These are phyloP conservation scores for Nothura maculosa DNA, from an alignment of 2,797 vertebrate species.

Conservation along the genomic window DNA sequence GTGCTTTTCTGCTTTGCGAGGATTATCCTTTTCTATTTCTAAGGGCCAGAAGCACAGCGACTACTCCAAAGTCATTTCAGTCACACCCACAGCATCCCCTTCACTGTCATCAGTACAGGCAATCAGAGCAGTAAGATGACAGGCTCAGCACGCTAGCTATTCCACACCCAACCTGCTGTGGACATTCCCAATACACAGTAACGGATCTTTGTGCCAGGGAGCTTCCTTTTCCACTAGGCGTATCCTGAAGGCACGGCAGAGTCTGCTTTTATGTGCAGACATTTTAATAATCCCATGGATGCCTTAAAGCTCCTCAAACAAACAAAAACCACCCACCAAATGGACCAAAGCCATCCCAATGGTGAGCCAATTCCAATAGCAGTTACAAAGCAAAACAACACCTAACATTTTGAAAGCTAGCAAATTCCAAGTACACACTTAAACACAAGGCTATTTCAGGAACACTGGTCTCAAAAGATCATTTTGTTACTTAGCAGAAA, in stretches of 20 bases:
- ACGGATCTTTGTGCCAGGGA: neutral
- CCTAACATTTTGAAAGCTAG: neutral
- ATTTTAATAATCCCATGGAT: neutral
- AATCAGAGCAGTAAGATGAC: neutral
- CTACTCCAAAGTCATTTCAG: neutral
- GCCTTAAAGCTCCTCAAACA: neutral
- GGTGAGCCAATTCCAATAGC: neutral
- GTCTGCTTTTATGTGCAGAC: neutral
- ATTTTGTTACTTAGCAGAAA: conserved; percentile 26
- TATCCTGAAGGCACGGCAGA: neutral
- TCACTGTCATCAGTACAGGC: neutral
- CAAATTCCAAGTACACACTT: neutral
- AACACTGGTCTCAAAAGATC: neutral
- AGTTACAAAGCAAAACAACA: neutral
- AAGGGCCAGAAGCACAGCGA: neutral
- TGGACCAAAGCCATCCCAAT: neutral
- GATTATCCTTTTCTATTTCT: neutral
- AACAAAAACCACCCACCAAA: neutral
- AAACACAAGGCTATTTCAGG: neutral
- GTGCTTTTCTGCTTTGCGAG: neutral
- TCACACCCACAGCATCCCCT: neutral
- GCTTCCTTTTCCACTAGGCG: neutral
- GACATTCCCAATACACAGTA: neutral
- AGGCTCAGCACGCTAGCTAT: neutral
- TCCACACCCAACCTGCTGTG: neutral